Base-by-base conservation (phyloP, 2,113 vertebrate species). In the Nettapus auritus region DNA sequence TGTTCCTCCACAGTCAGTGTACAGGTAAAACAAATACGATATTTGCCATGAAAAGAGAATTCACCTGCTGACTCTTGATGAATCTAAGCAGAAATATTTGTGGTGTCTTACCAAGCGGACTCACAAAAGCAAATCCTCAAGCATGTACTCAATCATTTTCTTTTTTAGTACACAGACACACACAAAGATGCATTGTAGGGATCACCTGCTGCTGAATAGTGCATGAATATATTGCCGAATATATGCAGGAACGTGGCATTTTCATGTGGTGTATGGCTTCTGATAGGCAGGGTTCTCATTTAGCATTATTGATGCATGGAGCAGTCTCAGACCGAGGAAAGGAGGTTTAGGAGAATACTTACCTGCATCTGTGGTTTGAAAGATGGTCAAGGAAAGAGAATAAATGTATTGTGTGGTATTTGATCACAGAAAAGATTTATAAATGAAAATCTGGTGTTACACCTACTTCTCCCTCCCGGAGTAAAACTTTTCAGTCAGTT, bases 71-170 rank as follows among this genome's bases (percentile, higher is more conserved):
- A 56, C 21, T 81, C 46, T 52, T 3, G 3, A 3, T 46, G 83
- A 38, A 64, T 60, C 36, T 73, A 53, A 71, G 48, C 60, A 75
- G 79, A 78, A 83, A 67, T 68, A 80, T 46, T 80, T 36, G 40
- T 59, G 70, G 36, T 75, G 33, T 60, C 11, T 63, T 70, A 67
- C 46, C 29, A 34, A 74, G 55, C 23, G 82, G 90, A 62, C 20
- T 94, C 78, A 50, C 4, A 93, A 89, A 82, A 93, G 46, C 55
- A 93, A 93, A 83, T 67, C 79, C 48, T 81, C 64, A 38, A 57
- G 62, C 56, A 0, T 55, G 31, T 75, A 33, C 40, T 64, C 69
- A 52, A 75, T 67, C 44, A 48, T 81, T 95, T 77, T 91, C 29
- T 92, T 82, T 68, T 73, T 80, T 22, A 5, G 33, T 21, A 46